phyloP scores from a whole-genome alignment of 2,888 invertebrate species.

The Drosophila mettleri region DNA sequence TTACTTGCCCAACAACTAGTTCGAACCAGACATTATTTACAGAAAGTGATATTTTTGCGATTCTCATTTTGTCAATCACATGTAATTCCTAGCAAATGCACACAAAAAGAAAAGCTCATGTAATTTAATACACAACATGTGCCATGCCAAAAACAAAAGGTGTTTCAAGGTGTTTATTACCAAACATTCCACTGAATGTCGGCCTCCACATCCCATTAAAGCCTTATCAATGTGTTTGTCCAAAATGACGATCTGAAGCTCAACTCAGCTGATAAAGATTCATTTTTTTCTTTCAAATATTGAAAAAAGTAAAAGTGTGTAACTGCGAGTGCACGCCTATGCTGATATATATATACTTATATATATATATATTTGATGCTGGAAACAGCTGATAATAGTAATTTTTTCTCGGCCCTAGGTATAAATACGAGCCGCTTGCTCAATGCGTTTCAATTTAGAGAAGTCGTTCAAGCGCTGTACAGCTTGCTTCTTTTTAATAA shows the following conservation, averaged over 20 bases:
- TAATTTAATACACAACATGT: slow-evolving; percentile 1
- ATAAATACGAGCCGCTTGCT: slow-evolving; percentile 64
- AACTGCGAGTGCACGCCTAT: slow-evolving; percentile 20
- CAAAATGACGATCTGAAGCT: slow-evolving; percentile 16
- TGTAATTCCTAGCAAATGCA: background rate
- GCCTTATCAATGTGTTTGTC: slow-evolving; percentile 40
- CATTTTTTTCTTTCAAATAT: slow-evolving; percentile 20
- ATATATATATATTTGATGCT: slow-evolving; percentile 17
- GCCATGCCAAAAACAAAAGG: background rate
- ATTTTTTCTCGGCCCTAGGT: slow-evolving; percentile 42
- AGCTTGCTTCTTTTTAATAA: slow-evolving; percentile 20
- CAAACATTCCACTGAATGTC: slow-evolving; percentile 19
- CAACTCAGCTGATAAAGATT: slow-evolving; percentile 44
- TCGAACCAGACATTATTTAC: slow-evolving; percentile 11
- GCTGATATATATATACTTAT: slow-evolving; percentile 7
- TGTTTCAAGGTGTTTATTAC: slow-evolving; percentile 2
- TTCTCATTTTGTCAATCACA: background rate
- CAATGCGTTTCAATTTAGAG: slow-evolving; percentile 57
- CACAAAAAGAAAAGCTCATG: background rate
- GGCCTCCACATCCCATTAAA: slow-evolving; percentile 32
- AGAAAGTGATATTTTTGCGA: background rate
- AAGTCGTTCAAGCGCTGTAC: slow-evolving; percentile 50
- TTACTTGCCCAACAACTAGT: slow-evolving; percentile 27
- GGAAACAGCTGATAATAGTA: slow-evolving; percentile 66
- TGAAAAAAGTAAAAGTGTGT: slow-evolving; percentile 53